These are phyloP conservation scores for Diabrotica virgifera DNA, from an alignment of 1,140 invertebrate genomes.

Conservation along the genomic window DNA sequence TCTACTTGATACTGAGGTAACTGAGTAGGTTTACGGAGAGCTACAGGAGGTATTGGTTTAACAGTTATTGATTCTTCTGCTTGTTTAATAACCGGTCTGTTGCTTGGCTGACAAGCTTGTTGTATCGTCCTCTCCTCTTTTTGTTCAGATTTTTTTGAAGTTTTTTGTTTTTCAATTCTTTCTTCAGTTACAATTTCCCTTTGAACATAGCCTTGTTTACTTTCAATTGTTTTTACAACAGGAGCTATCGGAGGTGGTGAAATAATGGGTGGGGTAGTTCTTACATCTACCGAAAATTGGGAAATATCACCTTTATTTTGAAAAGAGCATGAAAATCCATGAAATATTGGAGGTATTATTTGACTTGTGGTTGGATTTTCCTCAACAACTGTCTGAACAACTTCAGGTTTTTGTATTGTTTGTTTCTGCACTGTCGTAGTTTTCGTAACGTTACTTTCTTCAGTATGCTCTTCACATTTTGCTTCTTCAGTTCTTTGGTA, in stretches of 20 bases:
- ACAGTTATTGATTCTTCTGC: slow-evolving; percentile 35
- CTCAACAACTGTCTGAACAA: slow-evolving; percentile 22
- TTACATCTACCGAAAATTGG: slow-evolving; percentile 36
- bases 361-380: slow-evolving; percentile 19
- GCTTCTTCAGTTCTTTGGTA: slow-evolving; percentile 23
- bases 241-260: slow-evolving; percentile 26
- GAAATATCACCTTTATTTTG: slow-evolving; percentile 38
- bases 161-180: slow-evolving; percentile 17
- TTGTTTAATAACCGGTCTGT: slow-evolving; percentile 32
- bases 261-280: slow-evolving; percentile 35
- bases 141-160: slow-evolving; percentile 16
- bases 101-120: slow-evolving; percentile 2
- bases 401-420: slow-evolving; percentile 25
- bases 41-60: slow-evolving; percentile 43
- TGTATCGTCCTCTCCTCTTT: slow-evolving; percentile 14
- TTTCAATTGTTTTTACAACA: slow-evolving; percentile 27
- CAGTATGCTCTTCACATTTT: slow-evolving; percentile 19
- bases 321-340: slow-evolving; percentile 38
- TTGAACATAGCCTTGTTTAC: slow-evolving; percentile 20
- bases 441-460: slow-evolving; percentile 26
- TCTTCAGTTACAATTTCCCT: slow-evolving; percentile 32
- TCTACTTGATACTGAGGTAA: slow-evolving; percentile 41
- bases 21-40: slow-evolving; percentile 56
- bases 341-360: slow-evolving; percentile 34
- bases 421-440: slow-evolving; percentile 28